phyloP scores from a whole-genome alignment of 2,888 invertebrate genomes.

The Mantis religiosa region DNA sequence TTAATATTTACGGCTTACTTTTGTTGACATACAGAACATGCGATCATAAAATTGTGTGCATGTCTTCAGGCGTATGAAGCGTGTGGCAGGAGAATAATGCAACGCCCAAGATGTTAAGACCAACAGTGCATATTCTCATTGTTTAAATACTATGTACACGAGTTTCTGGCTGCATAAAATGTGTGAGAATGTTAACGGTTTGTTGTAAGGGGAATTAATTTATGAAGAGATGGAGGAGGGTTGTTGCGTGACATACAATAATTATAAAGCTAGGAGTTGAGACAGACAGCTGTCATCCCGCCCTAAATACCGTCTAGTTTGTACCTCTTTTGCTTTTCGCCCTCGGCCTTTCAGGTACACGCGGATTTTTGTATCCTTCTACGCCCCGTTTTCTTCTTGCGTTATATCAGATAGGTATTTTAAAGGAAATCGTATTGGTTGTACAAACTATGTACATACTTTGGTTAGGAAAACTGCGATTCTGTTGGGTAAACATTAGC shows the following conservation, averaged over 20 bases:
- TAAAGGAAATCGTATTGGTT: no score
- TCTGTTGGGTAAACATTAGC: no score
- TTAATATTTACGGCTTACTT: no score
- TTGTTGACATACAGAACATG: no score
- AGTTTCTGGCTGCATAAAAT: neutral
- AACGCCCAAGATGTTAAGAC: neutral
- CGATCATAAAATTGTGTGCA: neutral
- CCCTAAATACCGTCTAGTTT: constrained; percentile 2
- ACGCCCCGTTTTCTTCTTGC: neutral
- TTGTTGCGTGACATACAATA: constrained; percentile 23
- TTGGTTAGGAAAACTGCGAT: no score
- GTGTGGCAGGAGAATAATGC: neutral
- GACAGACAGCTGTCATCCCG: constrained; percentile 15
- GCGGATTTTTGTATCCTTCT: neutral
- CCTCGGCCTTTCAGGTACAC: neutral
- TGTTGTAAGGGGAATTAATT: neutral
- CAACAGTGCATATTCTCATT: no score
- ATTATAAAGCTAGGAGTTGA: constrained; percentile 18
- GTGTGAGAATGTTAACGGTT: neutral
- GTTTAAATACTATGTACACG: no score
- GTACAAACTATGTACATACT: no score
- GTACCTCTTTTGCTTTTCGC: neutral
- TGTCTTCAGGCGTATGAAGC: neutral
- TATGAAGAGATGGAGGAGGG: neutral
- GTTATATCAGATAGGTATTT: no score